These are phyloP conservation scores for Anguilla anguilla DNA, from an alignment of 2,797 vertebrate genomes.

Conservation along the genomic window DNA sequence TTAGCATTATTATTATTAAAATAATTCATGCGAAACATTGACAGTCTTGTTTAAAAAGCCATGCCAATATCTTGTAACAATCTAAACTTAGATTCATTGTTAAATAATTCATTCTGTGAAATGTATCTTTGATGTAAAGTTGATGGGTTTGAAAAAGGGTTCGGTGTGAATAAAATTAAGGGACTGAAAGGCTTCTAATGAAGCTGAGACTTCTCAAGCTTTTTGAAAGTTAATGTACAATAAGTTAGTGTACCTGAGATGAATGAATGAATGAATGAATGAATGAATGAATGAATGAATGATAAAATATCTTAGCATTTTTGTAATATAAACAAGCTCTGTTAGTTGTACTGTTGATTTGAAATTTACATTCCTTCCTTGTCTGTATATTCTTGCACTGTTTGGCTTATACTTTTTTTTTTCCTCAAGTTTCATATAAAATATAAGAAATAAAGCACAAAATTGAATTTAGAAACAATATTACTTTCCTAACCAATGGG, in stretches of 20 bases:
- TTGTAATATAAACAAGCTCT: slow-evolving; percentile 63
- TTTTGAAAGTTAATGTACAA: slow-evolving; percentile 68
- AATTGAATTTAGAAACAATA: slow-evolving; percentile 84
- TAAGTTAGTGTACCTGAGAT: slow-evolving; percentile 77
- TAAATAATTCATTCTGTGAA: slow-evolving; percentile 44
- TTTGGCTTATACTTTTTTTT: slow-evolving; percentile 45
- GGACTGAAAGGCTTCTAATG: neutral
- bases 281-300: neutral
- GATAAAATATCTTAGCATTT: slow-evolving; percentile 29
- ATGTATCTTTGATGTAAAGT: slow-evolving; percentile 49
- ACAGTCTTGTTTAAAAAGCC: slow-evolving; percentile 61
- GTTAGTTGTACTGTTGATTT: slow-evolving; percentile 56
- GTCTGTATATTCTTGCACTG: slow-evolving; percentile 60
- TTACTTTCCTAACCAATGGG: slow-evolving; percentile 86
- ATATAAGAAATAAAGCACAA: slow-evolving; percentile 74
- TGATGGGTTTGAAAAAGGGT: neutral
- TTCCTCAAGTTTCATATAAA: slow-evolving; percentile 53
- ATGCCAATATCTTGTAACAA: slow-evolving; percentile 56
- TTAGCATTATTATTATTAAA: neutral
- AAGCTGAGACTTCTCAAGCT: neutral
- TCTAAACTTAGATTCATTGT: slow-evolving; percentile 49
- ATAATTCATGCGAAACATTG: slow-evolving; percentile 51
- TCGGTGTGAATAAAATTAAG: neutral
- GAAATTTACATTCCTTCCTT: slow-evolving; percentile 40
- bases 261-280: slow-evolving; percentile 24